These are phyloP conservation scores for Microctenopoma lineatum DNA, from an alignment of 2,797 vertebrate species.

Conservation along the genomic window DNA sequence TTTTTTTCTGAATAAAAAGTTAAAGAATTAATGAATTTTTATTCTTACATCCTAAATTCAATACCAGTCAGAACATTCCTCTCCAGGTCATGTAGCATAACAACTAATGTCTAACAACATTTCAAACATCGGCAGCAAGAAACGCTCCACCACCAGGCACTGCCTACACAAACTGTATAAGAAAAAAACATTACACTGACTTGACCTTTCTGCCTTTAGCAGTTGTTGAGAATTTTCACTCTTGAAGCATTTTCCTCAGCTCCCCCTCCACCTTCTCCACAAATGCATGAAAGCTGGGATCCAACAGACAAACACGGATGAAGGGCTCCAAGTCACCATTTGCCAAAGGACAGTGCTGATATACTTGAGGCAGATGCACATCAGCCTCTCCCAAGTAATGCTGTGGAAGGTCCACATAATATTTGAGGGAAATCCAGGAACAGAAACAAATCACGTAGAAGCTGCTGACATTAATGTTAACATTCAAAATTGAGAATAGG, in stretches of 20 bases:
- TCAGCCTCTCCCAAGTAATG: slow-evolving; percentile 76
- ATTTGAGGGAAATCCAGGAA: slow-evolving; percentile 9
- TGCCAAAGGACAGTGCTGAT: slow-evolving; percentile 67
- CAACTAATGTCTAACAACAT: slow-evolving; percentile 24
- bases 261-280: slow-evolving; percentile 91
- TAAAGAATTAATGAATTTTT: slow-evolving; percentile 71
- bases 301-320: slow-evolving; percentile 88
- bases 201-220: slow-evolving; percentile 60
- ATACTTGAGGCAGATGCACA: slow-evolving; percentile 69
- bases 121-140: slow-evolving; percentile 30
- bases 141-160: slow-evolving; percentile 40
- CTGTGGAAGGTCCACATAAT: slow-evolving; percentile 69
- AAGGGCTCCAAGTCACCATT: slow-evolving; percentile 83
- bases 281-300: slow-evolving; percentile 89
- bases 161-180: slow-evolving; percentile 55
- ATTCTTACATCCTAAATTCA: background rate
- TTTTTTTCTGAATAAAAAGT: slow-evolving; percentile 98
- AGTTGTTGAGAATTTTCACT: slow-evolving; percentile 71
- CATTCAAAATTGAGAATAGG: background rate
- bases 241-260: slow-evolving; percentile 82
- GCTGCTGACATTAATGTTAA: background rate
- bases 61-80: slow-evolving; percentile 1
- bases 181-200: slow-evolving; percentile 32
- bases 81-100: slow-evolving; percentile 18
- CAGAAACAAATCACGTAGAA: background rate